Conservation (phyloP, 92 coral and sea anemone species). For the Parazoanthus darwini region DNA sequence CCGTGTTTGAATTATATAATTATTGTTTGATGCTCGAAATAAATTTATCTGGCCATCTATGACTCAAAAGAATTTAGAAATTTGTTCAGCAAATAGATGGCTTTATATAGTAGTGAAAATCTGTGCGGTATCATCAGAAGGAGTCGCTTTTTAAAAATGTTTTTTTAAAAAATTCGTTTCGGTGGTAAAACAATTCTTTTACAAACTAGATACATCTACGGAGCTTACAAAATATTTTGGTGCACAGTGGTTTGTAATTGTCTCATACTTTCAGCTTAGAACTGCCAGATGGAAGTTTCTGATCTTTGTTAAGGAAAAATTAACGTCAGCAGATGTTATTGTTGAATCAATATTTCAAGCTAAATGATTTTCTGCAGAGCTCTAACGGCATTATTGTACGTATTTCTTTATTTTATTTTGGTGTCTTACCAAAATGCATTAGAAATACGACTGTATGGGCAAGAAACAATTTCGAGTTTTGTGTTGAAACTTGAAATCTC, state of each 20-base stretch:
- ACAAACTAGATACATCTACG: too few relatives aligned
- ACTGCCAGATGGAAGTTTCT: not conserved
- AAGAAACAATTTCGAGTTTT: too few relatives aligned
- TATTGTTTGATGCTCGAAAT: not conserved
- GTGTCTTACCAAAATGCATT: not conserved
- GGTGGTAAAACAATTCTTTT: too few relatives aligned
- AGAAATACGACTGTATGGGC: not conserved
- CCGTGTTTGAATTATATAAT: not conserved
- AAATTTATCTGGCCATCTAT: too few relatives aligned
- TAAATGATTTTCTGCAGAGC: not conserved
- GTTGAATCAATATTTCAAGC: too few relatives aligned
- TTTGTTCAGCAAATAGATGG: too few relatives aligned
- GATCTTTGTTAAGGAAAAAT: not conserved
- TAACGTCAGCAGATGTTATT: not conserved
- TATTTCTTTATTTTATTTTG: too few relatives aligned
- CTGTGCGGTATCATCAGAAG: too few relatives aligned
- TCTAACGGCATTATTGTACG: too few relatives aligned
- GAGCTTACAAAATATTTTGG: too few relatives aligned
- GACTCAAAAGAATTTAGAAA: not conserved
- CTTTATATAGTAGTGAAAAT: not conserved
- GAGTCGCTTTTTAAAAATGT: not conserved
- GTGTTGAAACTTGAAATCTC: too few relatives aligned
- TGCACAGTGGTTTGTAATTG: not conserved
- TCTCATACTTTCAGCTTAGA: not conserved
- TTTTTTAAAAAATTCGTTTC: too few relatives aligned